Evolutionary conservation across 2,888 invertebrate species (phyloP).

Genomic region (Palloptera scutellata): DNA sequence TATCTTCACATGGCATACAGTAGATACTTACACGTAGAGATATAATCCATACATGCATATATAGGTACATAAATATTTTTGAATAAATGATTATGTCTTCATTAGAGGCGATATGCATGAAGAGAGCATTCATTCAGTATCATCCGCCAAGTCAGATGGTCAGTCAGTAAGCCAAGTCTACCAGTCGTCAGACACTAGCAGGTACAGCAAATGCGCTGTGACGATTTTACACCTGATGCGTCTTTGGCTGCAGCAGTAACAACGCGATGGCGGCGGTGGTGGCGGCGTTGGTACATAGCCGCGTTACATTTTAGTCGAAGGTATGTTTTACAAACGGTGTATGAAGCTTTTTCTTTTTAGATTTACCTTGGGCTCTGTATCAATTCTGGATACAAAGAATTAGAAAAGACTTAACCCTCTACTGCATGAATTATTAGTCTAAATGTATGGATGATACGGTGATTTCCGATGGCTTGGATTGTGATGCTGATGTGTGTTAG

Average conservation of each 20-base stretch:
- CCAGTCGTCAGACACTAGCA: constrained; percentile 3
- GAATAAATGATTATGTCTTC: constrained; percentile 38
- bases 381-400: background rate
- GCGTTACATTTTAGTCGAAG: constrained; percentile 5
- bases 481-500: too few species aligned
- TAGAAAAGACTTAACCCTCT: too few species aligned
- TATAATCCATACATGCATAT: too few species aligned
- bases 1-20: constrained; percentile 1
- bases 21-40: constrained; percentile 1
- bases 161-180: constrained; percentile 9
- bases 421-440: too few species aligned
- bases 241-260: background rate
- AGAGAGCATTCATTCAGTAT: background rate
- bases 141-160: too few species aligned
- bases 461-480: too few species aligned
- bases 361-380: background rate
- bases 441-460: too few species aligned
- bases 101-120: constrained; percentile 28
- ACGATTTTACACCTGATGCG: constrained; percentile 30
- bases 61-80: constrained; percentile 10
- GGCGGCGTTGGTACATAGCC: constrained; percentile 6
- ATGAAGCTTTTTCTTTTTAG: background rate
- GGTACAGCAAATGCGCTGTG: constrained; percentile 16
- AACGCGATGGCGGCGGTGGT: background rate
- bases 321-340: constrained; percentile 13